Percentiles rank a stretch among this genome's conserved stretches.
These are phyloP conservation scores for Plecotus auritus DNA, from an alignment of 2,113 vertebrate species.

Conservation along the genomic window DNA sequence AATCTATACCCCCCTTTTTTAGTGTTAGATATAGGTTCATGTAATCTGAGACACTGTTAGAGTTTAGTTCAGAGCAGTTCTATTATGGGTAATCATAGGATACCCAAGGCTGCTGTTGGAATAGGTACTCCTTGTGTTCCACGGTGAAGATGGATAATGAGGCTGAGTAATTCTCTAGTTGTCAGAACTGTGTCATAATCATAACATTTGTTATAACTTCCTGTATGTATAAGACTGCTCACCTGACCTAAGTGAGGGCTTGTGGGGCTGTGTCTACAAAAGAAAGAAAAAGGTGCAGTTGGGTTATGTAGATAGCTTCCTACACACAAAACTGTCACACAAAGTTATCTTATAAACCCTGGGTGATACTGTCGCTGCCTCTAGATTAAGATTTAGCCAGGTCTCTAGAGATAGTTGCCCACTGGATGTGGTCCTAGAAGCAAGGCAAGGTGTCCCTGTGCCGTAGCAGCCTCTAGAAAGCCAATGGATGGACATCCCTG, in stretches of 20 bases:
- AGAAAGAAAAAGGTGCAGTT: neutral
- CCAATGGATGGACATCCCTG: neutral
- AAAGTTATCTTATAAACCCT: neutral
- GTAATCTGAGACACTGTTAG: neutral
- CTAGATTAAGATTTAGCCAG: neutral
- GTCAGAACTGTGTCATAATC: neutral
- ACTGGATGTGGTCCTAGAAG: neutral
- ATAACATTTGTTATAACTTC: neutral
- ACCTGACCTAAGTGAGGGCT: neutral
- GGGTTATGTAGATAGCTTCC: neutral
- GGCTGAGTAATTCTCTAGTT: neutral
- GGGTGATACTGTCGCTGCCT: neutral
- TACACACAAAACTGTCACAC: neutral
- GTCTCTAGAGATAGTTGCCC: neutral
- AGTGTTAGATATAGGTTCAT: neutral
- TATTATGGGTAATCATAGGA: neutral
- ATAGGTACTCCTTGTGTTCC: neutral
- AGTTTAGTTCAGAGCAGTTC: neutral
- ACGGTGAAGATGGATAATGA: neutral
- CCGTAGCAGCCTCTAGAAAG: neutral
- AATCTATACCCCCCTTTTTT: constrained; percentile 1
- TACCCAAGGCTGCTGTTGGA: neutral
- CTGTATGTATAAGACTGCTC: neutral
- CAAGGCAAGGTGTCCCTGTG: neutral
- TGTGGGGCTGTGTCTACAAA: neutral